phyloP scores from a whole-genome alignment of 2,113 vertebrate species.

The Probosciger aterrimus region DNA sequence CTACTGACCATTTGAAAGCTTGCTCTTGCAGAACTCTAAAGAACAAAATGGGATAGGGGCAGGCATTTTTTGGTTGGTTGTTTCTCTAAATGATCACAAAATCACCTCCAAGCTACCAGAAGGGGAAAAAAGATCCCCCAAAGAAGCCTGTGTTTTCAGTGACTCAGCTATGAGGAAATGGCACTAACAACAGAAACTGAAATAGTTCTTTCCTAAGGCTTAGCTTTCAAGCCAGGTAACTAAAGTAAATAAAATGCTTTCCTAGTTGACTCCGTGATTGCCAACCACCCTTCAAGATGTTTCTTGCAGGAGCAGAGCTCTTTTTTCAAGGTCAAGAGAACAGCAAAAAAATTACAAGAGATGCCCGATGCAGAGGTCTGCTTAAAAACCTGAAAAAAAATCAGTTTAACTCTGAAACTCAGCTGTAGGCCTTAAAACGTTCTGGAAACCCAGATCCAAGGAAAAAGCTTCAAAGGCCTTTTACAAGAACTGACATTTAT shows the following conservation, averaged over 20 bases:
- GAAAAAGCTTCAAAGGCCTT: not conserved
- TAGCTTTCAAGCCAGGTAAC: not conserved
- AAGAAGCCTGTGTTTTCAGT: not conserved
- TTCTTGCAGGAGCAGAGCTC: not conserved
- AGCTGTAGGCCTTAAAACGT: not conserved
- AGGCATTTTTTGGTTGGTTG: fast-evolving
- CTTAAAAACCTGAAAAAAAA: not conserved
- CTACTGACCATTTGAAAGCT: not conserved
- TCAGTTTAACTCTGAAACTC: not conserved
- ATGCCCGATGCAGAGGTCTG: not conserved
- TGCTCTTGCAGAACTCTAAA: not conserved
- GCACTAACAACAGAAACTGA: not conserved
- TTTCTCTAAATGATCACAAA: not conserved
- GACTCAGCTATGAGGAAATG: not conserved
- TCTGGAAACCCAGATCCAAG: not conserved
- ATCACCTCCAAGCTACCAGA: not conserved
- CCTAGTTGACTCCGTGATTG: not conserved
- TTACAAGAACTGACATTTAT: not conserved
- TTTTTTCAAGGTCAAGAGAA: not conserved
- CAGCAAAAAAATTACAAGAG: not conserved
- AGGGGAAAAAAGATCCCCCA: not conserved
- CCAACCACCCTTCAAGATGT: not conserved
- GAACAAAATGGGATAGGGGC: not conserved
- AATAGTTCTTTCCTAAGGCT: not conserved
- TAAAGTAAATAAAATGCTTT: not conserved